Conservation (phyloP, 2,113 vertebrate species). For the Cyprinodon tularosa region DNA sequence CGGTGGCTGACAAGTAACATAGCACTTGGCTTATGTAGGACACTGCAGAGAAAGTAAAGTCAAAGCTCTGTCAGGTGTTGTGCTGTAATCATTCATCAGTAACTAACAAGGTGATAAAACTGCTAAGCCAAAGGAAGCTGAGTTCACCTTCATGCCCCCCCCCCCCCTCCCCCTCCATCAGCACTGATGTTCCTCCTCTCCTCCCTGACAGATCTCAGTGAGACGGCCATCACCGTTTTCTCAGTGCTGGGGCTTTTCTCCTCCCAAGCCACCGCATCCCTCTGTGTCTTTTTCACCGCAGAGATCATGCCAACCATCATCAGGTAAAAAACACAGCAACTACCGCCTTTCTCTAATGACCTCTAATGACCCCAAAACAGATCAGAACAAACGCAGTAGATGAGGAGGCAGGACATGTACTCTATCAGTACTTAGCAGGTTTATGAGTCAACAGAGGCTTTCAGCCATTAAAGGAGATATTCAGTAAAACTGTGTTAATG, state of each 20-base stretch:
- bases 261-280: slow-evolving; percentile 85
- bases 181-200: neutral
- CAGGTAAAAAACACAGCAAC: slow-evolving; percentile 75
- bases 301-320: slow-evolving; percentile 90
- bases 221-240: slow-evolving; percentile 85
- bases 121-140: neutral
- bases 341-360: too few species aligned
- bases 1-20: slow-evolving; percentile 38
- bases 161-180: neutral
- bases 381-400: slow-evolving; percentile 2
- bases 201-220: slow-evolving; percentile 82
- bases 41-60: slow-evolving; percentile 66
- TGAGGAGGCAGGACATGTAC: neutral
- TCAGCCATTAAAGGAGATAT: neutral
- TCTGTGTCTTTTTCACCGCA: slow-evolving; percentile 87
- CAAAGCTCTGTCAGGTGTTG: slow-evolving; percentile 41
- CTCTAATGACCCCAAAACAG: neutral
- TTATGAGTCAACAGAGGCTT: neutral
- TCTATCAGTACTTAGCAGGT: neutral
- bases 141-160: neutral
- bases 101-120: slow-evolving; percentile 1
- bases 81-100: slow-evolving; percentile 35
- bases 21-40: slow-evolving; percentile 47
- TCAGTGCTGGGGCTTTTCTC: slow-evolving; percentile 89
- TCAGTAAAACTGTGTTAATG: too few species aligned